Base-by-base conservation (phyloP, 1,140 invertebrate species). In the Tigriopus japonicus region DNA sequence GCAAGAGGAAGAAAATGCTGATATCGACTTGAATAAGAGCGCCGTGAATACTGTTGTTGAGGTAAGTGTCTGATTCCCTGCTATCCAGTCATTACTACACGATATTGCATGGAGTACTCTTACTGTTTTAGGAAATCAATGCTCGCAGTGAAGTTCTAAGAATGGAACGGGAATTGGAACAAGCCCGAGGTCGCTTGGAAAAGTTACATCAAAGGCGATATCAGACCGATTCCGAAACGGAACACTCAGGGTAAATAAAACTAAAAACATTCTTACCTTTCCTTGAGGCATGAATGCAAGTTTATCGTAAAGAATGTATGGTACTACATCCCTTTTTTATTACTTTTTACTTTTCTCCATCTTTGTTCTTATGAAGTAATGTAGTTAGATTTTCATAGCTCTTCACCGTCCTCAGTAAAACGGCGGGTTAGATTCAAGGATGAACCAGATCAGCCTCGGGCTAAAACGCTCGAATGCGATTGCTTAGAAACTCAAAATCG, bases 151-250 rank as follows among this genome's bases (percentile, higher is more conserved):
- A 91, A 67, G 89, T 96, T 0, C 74, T 96, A 17, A 79, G 86
- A 62, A 95, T 94, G 68, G 93, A 98, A 70, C 81, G 85, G 61
- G 87, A 98, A 74, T 72, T 98, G 24, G 85, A 91, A 68, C 87
- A 91, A 69, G 95, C 95, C 0, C 76, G 91, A 56, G 82, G 84
- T n/a, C 79, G 86, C 56, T 73, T 98, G 21, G 89, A 61, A 41
- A 61, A 61, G 19, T 9, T 56, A 12, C 59, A 61, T 56, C 14
- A 24, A 17, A 15, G 45, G n/a, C 15, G 51, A 17, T 61, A 61
- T 40, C 43, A 61, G 40, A 61, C 59, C 13, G 59, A 61, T 49
- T 61, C 59, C 14, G 59, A 61, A 23, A 61, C 59, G 17, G 59
- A 61, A 41, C 59, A 61, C n/a, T 61, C 59, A 14, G 59, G 59